Evolutionary conservation across 1,140 invertebrate species (phyloP), one percentile per base, ranked within the genome.

Genomic region (Leucophenga varia): DNA sequence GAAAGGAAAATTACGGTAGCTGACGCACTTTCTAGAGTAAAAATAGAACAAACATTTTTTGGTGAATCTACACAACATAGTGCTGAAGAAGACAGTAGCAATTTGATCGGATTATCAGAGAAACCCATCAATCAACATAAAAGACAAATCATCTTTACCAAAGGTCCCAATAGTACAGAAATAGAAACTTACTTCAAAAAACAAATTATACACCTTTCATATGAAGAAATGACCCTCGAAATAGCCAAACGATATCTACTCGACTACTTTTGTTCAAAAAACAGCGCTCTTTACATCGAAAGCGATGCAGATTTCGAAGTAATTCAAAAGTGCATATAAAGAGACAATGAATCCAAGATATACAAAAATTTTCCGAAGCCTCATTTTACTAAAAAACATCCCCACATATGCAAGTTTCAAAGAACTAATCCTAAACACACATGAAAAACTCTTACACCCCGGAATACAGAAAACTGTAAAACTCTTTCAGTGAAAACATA

Each of bases 1-100:
- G 57, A 41, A 57, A 60, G 44, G 50, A 57, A 49, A 65, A 63
- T 21, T 5, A 43, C n/a, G n/a, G 36, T 39, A 1, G 36, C 36
- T 0, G 17, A 46, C 10, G 25, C 44, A 4, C n/a, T 39, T 2
- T 31, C 21, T 3, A 28, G 44, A 25, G 8, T 47, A 32, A 47
- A n/a, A 3, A 31, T 46, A 30, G 36, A 40, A 32, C 6, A 39
- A 19, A 1, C 8, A 2, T 47, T 39, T 10, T 3, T 20, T 28
- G 37, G 45, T 1, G 36, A 47, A 40, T 32, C 36, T 2, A 47
- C 45, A 21, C 45, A 47, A 21, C 45, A 40, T 21, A 35, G 9
- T 12, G 14, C 37, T 1, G n/a, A 47, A 20, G 30, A 47, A 21
- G 45, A 47, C 9, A 47, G 4, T 39, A 47, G 17, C 9, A 20